Evolutionary conservation across 2,113 vertebrate genomes (phyloP), one percentile per base, ranked within the genome.

Genomic region (Mohoua ochrocephala): DNA sequence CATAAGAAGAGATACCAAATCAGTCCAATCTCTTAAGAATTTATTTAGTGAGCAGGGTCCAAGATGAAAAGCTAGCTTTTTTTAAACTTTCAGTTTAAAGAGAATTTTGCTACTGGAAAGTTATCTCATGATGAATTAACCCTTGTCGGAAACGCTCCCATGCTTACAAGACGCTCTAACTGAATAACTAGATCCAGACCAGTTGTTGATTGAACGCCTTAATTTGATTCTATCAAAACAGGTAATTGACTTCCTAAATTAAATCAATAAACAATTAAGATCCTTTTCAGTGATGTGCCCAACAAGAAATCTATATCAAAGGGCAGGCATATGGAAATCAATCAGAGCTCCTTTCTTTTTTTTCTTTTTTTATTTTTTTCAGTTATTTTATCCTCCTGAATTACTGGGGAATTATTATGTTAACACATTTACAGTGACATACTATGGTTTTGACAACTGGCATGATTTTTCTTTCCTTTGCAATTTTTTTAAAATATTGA

Each of bases 221-320:
- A 80, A 76, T 91, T 75, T 60, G 14, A n/a, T 92, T 87, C 19
- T 64, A 71, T 64, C 35, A 79, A 82, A 86, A 68, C 41, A 88
- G 31, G 26, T 68, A 93, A 56, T 6, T 68, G 44, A 92, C 53
- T 64, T 94, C 44, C 44, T 61, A 71, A 94, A 94, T 89, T 60
- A 87, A 93, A 87, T 84, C 41, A 44, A 94, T 91, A 94, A 86
- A 77, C 7, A 91, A 86, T 69, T 89, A 95, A 73, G n/a, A 76
- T 45, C 16, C 3, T 78, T 91, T 84, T 31, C 26, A 74, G 37
- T 41, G 44, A 73, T 69, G 19, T 60, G 73, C 31, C 17, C 54
- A 71, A 61, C 21, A 87, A 70, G 35, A 68, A 74, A 89, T 80
- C 76, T 73, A 23, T 60, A 64, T 45, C 31, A 60, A 86, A 79